A percentile compares a stretch with the other conserved stretches of the same genome.
Evolutionary conservation across 2,113 vertebrate genomes (phyloP).

Genomic region (Phodopus roborovskii): DNA sequence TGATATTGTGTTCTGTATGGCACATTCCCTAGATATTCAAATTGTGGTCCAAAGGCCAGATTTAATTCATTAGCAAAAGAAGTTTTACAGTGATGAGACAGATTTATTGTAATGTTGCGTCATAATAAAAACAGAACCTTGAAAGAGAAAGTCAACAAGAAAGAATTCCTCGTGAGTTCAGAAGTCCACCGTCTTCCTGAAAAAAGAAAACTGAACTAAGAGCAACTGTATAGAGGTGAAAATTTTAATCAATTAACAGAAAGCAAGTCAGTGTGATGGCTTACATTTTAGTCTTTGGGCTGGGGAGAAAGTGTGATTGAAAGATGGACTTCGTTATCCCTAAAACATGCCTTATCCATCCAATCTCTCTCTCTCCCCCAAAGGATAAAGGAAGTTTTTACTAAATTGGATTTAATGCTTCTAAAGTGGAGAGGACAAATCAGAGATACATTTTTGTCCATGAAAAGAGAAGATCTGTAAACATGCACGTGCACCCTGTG

Average conservation of each 20-base stretch:
- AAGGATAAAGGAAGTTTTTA: slow-evolving; percentile 27
- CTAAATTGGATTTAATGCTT: slow-evolving; percentile 63
- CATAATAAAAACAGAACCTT: slow-evolving; percentile 1
- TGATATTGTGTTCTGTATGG: slow-evolving; percentile 27
- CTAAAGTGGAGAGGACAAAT: slow-evolving; percentile 11
- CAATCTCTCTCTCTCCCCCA: slow-evolving; percentile 42
- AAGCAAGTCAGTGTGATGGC: neutral
- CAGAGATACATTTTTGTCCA: neutral
- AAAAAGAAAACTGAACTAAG: slow-evolving; percentile 54
- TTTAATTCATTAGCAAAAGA: slow-evolving; percentile 61
- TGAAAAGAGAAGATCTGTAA: slow-evolving; percentile 58
- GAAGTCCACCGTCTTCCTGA: neutral
- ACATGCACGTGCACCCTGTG: slow-evolving; percentile 48
- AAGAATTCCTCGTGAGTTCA: slow-evolving; percentile 24
- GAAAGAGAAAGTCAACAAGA: slow-evolving; percentile 1
- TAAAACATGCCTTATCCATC: neutral
- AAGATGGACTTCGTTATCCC: neutral
- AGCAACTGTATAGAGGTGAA: slow-evolving; percentile 55
- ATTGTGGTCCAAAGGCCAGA: slow-evolving; percentile 57
- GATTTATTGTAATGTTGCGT: slow-evolving; percentile 2
- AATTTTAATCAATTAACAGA: slow-evolving; percentile 51
- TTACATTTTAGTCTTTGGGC: slow-evolving; percentile 66
- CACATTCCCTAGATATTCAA: slow-evolving; percentile 47
- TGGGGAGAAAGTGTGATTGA: neutral
- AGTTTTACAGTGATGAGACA: neutral